Base-by-base conservation (phyloP, 2,113 vertebrate species). In the Epinephelus moara region DNA sequence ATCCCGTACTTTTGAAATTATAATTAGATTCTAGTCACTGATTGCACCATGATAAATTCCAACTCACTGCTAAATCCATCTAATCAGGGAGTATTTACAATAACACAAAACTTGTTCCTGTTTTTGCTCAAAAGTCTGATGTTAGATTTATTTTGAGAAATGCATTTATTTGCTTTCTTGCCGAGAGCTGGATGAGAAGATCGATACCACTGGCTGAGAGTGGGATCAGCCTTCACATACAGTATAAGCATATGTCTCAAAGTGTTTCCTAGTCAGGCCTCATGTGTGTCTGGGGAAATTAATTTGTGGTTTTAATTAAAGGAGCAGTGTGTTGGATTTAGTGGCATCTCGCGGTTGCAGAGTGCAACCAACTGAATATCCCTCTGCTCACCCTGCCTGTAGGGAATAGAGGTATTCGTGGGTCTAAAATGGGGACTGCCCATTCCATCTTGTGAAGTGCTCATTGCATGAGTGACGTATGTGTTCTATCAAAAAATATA, bases 51-150 rank as follows among this genome's bases (percentile, higher is more conserved):
- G 21, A 76, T 33, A 4, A 33, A 80, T 55, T 53, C 27, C 19
- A 79, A 12, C 37, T 66, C 25, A 18, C 10, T 19, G 33, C 33
- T 67, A 23, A 52, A 72, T 40, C 27, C 47, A 47, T 55, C 45
- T 27, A 57, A 83, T 80, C 37, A 56, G 40, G 13, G n/a, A 42
- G 15, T 52, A 42, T 57, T 80, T 75, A 53, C 49, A 42, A n/a
- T 15, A 72, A 18, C 11, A 1, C 13, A 21, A 18, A 14, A 37
- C 14, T 23, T 45, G 37, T 45, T 53, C 12, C 15, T 74, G 74
- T 67, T 49, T 80, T 62, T 66, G 7, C 45, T 75, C 30, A 37
- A 25, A 19, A 52, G 33, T 17, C 19, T 50, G 50, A 37, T 66
- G 25, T 80, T 49, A 13, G 33, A 59, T 61, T 15, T 6, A 69